Base-by-base conservation (phyloP, 2,797 vertebrate species). In the Sus cebifrons region DNA sequence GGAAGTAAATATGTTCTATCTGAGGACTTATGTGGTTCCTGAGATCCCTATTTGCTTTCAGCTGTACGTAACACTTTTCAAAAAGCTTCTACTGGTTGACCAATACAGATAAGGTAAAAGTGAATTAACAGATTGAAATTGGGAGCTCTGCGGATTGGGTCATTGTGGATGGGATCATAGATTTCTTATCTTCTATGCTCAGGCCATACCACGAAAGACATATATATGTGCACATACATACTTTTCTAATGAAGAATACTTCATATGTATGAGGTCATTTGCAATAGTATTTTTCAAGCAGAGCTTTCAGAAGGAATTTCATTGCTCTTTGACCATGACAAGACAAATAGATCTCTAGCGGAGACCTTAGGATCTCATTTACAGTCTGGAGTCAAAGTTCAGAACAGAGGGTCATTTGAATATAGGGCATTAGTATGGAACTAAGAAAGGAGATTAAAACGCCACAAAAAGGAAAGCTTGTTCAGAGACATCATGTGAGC, bases 381-480 rank as follows among this genome's bases (percentile, higher is more conserved):
- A 71, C 2, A 21, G 29, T 65, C 49, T 88, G 0, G 4, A 73
- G 40, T 65, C 1, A 3, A 77, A 70, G 44, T 85, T 95, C 68
- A 84, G 71, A 89, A 84, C 14, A 73, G 44, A 77, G 36, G 70
- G 60, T 64, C 9, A 71, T 82, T 65, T 89, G 75, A 94, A 52
- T 49, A 12, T 29, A 89, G 27, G 87, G 14, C 18, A 60, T 94
- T 89, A 89, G 44, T 54, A 40, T 18, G 49, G 95, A 49, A 87
- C 49, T 32, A n/a, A 36, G 21, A 74, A 71, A 74, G 16, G 62
- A 86, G 29, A 81, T 84, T 64, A 77, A 96, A 86, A 36, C 5
- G 68, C 3, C 18, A 68, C 13, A 65, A 6, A 82, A 89, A 79
- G 44, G 64, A 88, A 89, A 96, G 17, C 40, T 97, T 89, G 58